Conservation (phyloP, 2,888 invertebrate genomes). For the Myopa testacea region DNA sequence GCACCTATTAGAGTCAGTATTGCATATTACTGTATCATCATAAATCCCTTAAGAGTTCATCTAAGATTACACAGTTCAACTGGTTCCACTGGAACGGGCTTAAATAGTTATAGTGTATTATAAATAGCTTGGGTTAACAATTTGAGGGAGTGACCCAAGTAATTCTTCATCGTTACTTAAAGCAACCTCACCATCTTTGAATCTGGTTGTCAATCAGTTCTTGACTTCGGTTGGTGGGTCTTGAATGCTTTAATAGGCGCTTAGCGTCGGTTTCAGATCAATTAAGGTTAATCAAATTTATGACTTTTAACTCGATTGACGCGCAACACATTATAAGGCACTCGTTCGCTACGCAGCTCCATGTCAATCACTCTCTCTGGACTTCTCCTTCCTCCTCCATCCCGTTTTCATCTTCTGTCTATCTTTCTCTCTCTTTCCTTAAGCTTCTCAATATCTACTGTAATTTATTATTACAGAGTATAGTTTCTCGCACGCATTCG, state of each 20-base stretch:
- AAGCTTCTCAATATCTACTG: neutral
- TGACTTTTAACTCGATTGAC: constrained; percentile 62
- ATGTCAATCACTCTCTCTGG: neutral
- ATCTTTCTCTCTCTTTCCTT: too few relatives aligned
- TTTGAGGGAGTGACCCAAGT: too few relatives aligned
- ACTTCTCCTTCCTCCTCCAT: neutral
- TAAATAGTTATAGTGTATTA: too few relatives aligned
- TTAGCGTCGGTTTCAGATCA: constrained; percentile 52
- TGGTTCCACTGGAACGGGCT: too few relatives aligned
- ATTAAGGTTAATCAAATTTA: constrained; percentile 65
- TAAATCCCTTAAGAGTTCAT: too few relatives aligned
- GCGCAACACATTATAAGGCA: constrained; percentile 12
- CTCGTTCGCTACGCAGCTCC: neutral
- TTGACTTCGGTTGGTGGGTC: neutral
- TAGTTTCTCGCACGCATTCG: constrained; percentile 34
- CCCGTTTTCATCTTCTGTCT: too few relatives aligned
- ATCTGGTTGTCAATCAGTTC: constrained; percentile 45
- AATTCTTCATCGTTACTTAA: neutral
- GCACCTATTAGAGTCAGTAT: too few relatives aligned
- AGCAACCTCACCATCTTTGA: neutral
- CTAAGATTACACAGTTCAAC: too few relatives aligned
- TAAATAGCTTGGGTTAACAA: too few relatives aligned
- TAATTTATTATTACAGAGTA: neutral
- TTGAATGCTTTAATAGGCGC: constrained; percentile 7
- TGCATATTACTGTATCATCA: too few relatives aligned